Evolutionary conservation across 2,113 vertebrate genomes (phyloP), one percentile per base, ranked within the genome.

Genomic region (Aviceda subcristata): DNA sequence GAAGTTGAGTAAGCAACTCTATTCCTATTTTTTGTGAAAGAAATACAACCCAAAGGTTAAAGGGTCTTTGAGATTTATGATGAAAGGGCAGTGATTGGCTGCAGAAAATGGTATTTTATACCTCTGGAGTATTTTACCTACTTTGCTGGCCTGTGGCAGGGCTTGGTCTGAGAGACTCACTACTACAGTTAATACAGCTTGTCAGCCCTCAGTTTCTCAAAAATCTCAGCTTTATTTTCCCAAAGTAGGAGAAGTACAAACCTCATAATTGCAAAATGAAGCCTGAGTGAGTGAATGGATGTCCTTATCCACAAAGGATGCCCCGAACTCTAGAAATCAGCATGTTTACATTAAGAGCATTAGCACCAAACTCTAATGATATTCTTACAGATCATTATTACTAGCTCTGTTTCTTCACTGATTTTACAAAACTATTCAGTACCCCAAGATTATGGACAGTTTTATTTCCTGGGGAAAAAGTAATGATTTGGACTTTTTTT

Each of bases 81-180:
- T 18, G 79, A 86, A 86, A 93, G 39, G 56, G n/a, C 69, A 84
- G 60, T 86, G 83, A 68, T 30, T 63, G 75, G 57, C 36, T 81
- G 36, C 27, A 91, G 68, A 90, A 92, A 80, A 83, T 48, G 9
- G 46, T 91, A 38, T 75, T 94, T 93, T 76, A 59, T 88, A 38
- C 38, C 93, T 84, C 69, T 94, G 62, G 57, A 89, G 32, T 76
- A 91, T 89, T 94, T 94, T 94, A 75, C 20, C 23, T 38, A n/a
- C 27, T 73, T 60, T 84, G 11, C 19, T 92, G 92, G 43, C 45
- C 57, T 94, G 91, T 82, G 83, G 36, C 66, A 78, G 36, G 34
- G 51, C 18, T 91, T 68, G 34, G 34, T 51, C 77, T 30, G 45
- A 71, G 45, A 39, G 22, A 64, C 53, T 75, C 36, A 13, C 24